These are phyloP conservation scores for Pseudolaguvia tuberculata DNA, from an alignment of 2,113 vertebrate genomes.

Conservation along the genomic window DNA sequence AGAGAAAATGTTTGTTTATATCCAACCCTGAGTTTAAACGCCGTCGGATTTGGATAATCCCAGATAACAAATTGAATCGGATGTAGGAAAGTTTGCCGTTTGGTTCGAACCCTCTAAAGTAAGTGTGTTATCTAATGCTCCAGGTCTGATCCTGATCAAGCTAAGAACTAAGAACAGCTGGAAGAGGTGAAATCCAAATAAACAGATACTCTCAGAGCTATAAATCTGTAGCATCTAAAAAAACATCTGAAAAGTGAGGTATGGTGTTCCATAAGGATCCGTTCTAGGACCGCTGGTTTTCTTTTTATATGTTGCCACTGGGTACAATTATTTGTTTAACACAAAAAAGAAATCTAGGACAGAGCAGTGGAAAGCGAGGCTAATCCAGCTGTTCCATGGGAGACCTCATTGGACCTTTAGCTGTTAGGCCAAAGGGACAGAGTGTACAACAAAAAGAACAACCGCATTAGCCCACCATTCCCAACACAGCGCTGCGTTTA, in stretches of 20 bases:
- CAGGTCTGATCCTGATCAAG: not conserved
- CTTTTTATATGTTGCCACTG: conserved; percentile 20
- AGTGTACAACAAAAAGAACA: conserved; percentile 28
- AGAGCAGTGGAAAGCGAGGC: conserved; percentile 15
- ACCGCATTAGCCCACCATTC: conserved; percentile 23
- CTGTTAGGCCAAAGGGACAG: conserved; percentile 36
- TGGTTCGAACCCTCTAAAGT: conserved; percentile 11
- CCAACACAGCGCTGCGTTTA: conserved; percentile 33
- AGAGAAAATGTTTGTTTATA: not conserved
- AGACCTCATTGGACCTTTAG: conserved; percentile 39
- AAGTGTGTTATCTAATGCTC: conserved; percentile 23
- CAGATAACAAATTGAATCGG: not conserved
- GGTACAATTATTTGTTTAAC: conserved; percentile 14
- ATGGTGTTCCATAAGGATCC: conserved; percentile 7
- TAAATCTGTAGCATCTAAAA: conserved; percentile 28
- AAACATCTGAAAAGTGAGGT: conserved; percentile 16
- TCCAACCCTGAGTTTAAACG: not conserved
- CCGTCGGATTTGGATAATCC: conserved; percentile 1
- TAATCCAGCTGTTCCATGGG: conserved; percentile 27
- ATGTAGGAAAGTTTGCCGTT: conserved; percentile 17
- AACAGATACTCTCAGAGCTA: conserved; percentile 13
- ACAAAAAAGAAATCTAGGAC: not conserved
- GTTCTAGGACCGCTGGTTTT: conserved; percentile 2
- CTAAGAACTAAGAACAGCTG: conserved; percentile 15
- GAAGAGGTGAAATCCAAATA: conserved; percentile 29